These are phyloP conservation scores for Drosophila carrolli DNA, from an alignment of 1,140 invertebrate species.

Conservation along the genomic window DNA sequence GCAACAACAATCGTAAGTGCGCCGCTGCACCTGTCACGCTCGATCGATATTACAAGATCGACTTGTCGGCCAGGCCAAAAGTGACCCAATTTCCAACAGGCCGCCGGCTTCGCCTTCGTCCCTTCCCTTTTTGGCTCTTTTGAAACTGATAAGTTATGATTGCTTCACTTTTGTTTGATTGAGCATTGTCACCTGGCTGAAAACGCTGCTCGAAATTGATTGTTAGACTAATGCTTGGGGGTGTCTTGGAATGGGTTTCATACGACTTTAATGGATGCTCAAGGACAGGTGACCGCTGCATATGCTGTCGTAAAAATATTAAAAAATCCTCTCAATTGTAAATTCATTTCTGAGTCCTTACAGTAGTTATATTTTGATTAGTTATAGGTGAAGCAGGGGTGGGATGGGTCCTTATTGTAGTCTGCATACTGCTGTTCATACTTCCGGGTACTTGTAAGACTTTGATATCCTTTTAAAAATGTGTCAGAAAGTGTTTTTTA, in stretches of 20 bases:
- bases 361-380: conserved; percentile 43
- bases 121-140: conserved; percentile 11
- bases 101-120: conserved; percentile 15
- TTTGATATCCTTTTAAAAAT: no score
- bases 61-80: conserved; percentile 48
- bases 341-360: conserved; percentile 8
- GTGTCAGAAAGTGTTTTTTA: no score
- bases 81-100: conserved; percentile 74
- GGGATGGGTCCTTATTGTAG: neutral
- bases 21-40: conserved; percentile 72
- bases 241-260: conserved; percentile 8
- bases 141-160: conserved; percentile 73
- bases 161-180: conserved; percentile 54
- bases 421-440: no score
- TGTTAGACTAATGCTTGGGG: conserved; percentile 19
- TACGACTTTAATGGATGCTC: conserved; percentile 2
- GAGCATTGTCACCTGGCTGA: conserved; percentile 68
- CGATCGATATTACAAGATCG: conserved; percentile 74
- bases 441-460: no score
- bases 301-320: conserved; percentile 34
- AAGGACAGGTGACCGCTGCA: conserved; percentile 51
- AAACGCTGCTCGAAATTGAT: conserved; percentile 40
- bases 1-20: conserved; percentile 57
- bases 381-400: neutral
- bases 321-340: conserved; percentile 1